These are phyloP conservation scores for Phrynocephalus versicolor DNA, from an alignment of 2,113 vertebrate species.

Conservation along the genomic window DNA sequence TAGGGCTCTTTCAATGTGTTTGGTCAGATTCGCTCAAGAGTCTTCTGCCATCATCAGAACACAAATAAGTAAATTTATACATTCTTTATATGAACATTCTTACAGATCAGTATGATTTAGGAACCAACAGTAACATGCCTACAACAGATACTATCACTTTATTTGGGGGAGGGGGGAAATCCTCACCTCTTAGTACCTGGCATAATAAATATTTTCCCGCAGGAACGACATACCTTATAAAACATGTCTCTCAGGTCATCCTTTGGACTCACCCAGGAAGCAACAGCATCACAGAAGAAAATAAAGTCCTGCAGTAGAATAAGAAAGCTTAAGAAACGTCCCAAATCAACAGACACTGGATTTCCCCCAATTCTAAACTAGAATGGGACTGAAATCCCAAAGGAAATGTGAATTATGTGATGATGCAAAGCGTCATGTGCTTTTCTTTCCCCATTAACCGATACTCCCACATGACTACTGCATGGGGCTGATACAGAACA, in stretches of 20 bases:
- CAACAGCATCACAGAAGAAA: conserved; percentile 94
- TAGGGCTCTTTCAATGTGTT: no score
- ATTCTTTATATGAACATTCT: no score
- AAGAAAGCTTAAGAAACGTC: neutral
- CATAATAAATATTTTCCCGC: neutral
- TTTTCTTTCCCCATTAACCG: neutral
- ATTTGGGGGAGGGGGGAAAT: neutral
- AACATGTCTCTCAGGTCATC: conserved; percentile 95
- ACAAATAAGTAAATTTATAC: no score
- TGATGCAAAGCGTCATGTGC: neutral
- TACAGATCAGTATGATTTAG: neutral
- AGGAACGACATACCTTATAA: conserved; percentile 83
- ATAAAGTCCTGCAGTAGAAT: conserved; percentile 85
- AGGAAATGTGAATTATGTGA: no score
- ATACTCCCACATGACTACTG: neutral
- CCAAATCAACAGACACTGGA: neutral
- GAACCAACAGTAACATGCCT: no score
- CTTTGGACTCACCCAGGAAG: conserved; percentile 94
- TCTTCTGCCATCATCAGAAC: no score
- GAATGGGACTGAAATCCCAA: no score
- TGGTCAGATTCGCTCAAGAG: no score
- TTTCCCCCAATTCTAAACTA: neutral
- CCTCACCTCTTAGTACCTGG: neutral
- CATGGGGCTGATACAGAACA: neutral
- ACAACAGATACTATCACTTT: neutral